Percentiles rank a stretch among this genome's conserved stretches.
phyloP scores from a whole-genome alignment of 2,888 invertebrate genomes.

The Gastracanthus pulcherrimus region DNA sequence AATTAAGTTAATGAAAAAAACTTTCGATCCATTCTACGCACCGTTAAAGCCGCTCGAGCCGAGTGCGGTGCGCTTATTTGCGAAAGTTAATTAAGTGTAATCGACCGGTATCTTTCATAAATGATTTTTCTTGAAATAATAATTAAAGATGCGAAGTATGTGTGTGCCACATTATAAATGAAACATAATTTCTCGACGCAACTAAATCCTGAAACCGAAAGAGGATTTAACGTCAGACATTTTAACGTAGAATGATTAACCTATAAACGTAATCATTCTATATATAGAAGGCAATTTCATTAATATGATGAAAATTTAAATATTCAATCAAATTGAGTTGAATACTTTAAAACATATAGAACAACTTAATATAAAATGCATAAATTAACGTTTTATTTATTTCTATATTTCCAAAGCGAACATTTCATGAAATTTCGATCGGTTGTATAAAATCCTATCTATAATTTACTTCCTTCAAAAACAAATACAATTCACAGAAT shows the following conservation, averaged over 20 bases:
- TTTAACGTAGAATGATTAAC: slow-evolving; percentile 17
- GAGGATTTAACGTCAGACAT: neutral
- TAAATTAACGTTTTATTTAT: no score
- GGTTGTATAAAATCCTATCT: no score
- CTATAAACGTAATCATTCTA: slow-evolving; percentile 25
- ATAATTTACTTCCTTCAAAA: no score
- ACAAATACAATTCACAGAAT: no score
- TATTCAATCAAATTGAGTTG: no score
- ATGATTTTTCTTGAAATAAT: slow-evolving; percentile 27
- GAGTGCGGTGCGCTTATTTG: slow-evolving; percentile 5
- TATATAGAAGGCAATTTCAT: neutral
- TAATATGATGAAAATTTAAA: no score
- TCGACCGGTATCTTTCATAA: slow-evolving; percentile 13
- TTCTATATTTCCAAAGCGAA: no score
- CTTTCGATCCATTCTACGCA: neutral
- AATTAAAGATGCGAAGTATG: neutral
- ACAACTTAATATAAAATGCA: no score
- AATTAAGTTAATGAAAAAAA: neutral
- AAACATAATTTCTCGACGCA: neutral
- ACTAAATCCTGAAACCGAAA: neutral
- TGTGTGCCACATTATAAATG: slow-evolving; percentile 29
- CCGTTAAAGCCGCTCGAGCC: neutral
- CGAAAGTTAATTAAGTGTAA: slow-evolving; percentile 39
- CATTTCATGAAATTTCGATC: no score
- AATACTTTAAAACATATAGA: no score